Evolutionary conservation across 1,140 invertebrate genomes (phyloP).

Genomic region (Phortica variegata): DNA sequence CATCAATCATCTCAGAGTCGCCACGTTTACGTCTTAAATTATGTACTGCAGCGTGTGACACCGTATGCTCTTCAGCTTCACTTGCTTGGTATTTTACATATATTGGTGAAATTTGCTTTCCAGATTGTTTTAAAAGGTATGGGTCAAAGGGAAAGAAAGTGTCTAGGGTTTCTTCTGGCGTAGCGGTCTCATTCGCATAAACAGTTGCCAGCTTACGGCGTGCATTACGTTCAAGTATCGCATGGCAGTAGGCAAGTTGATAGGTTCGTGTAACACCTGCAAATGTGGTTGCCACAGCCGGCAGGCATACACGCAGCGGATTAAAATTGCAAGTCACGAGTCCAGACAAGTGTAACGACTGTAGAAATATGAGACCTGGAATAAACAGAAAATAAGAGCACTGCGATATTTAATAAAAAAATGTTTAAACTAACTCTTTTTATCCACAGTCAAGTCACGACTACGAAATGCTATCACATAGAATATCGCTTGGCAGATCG

Average conservation of each 20-base stretch:
- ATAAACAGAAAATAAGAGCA: slow-evolving; percentile 36
- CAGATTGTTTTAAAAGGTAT: slow-evolving; percentile 65
- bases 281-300: slow-evolving; percentile 78
- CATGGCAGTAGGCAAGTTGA: slow-evolving; percentile 89
- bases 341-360: slow-evolving; percentile 78
- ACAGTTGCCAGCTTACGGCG: slow-evolving; percentile 66
- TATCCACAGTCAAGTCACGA: slow-evolving; percentile 74
- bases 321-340: slow-evolving; percentile 83
- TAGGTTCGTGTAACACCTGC: slow-evolving; percentile 80
- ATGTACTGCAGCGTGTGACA: no score
- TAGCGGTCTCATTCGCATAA: slow-evolving; percentile 57
- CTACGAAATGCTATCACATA: slow-evolving; percentile 87
- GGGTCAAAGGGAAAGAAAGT: slow-evolving; percentile 83
- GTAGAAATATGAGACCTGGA: slow-evolving; percentile 75
- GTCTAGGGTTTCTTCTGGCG: slow-evolving; percentile 61
- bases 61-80: slow-evolving; percentile 32
- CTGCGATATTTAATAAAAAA: background rate
- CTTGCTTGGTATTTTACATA: slow-evolving; percentile 57
- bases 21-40: slow-evolving; percentile 49
- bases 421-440: slow-evolving; percentile 66
- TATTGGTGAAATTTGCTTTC: slow-evolving; percentile 51
- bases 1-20: slow-evolving; percentile 48
- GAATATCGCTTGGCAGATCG: slow-evolving; percentile 86
- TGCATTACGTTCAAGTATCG: slow-evolving; percentile 83
- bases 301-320: slow-evolving; percentile 77